A percentile compares a stretch with the other conserved stretches of the same genome.
These are phyloP conservation scores for Sparidentex hasta DNA, from an alignment of 2,797 vertebrate genomes.

Conservation along the genomic window DNA sequence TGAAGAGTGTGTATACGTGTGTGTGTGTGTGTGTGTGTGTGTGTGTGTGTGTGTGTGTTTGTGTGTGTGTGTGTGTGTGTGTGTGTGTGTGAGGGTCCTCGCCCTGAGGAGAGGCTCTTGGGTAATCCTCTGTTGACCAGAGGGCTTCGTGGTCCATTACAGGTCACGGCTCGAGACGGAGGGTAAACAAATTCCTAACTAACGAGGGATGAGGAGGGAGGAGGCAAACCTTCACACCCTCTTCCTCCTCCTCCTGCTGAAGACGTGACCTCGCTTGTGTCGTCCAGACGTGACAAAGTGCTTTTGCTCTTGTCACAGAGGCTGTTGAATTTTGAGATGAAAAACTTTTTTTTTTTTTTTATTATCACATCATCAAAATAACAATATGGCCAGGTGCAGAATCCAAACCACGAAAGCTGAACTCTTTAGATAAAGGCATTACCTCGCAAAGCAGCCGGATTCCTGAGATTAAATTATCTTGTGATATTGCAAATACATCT, in stretches of 20 bases:
- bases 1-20: conserved; percentile 42
- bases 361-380: neutral
- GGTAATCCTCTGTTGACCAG: conserved; percentile 87
- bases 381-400: too few relatives aligned
- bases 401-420: too few relatives aligned
- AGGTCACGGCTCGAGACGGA: conserved; percentile 82
- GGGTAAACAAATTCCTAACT: conserved; percentile 88
- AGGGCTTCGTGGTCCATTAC: conserved; percentile 84
- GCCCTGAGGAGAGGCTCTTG: conserved; percentile 73
- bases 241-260: conserved; percentile 9
- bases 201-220: conserved; percentile 80
- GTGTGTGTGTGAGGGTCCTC: conserved; percentile 47
- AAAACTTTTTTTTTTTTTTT: too few relatives aligned
- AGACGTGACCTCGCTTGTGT: conserved; percentile 23
- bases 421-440: too few relatives aligned
- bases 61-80: conserved; percentile 22
- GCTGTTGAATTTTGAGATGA: neutral
- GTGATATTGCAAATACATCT: too few relatives aligned
- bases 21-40: conserved; percentile 19
- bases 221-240: conserved; percentile 57
- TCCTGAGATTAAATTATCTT: too few relatives aligned
- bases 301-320: conserved; percentile 1
- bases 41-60: conserved; percentile 30
- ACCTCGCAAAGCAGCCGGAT: too few relatives aligned
- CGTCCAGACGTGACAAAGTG: conserved; percentile 30